Percentiles rank a stretch among this genome's conserved stretches.
Evolutionary conservation across 2,113 vertebrate species (phyloP).

Genomic region (Ploceus nigricollis): DNA sequence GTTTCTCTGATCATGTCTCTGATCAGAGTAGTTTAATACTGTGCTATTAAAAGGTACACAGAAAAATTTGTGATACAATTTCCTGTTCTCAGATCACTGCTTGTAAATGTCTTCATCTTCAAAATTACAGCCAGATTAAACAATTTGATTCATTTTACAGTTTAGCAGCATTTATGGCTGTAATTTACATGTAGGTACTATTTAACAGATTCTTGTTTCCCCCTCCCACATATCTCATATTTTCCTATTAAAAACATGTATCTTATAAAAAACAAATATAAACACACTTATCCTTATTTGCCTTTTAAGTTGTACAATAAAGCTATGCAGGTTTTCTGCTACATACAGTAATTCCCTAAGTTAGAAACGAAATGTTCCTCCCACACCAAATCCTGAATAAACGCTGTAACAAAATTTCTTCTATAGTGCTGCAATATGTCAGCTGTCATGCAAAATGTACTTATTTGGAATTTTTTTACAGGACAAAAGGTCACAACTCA

Average conservation of each 20-base stretch:
- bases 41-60: background rate
- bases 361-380: background rate
- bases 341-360: background rate
- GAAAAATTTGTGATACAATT: background rate
- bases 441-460: background rate
- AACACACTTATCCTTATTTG: background rate
- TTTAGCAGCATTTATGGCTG: background rate
- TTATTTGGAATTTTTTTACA: background rate
- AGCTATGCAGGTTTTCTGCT: background rate
- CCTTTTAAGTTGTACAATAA: background rate
- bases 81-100: background rate
- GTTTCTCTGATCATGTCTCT: background rate
- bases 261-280: background rate
- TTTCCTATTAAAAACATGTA: background rate
- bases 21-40: background rate
- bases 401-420: background rate
- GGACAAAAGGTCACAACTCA: background rate
- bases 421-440: background rate
- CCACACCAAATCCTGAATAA: background rate
- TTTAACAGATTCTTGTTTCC: background rate
- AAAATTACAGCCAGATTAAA: background rate
- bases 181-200: background rate
- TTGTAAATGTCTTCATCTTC: background rate
- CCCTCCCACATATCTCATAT: background rate
- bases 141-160: background rate